phyloP scores from a whole-genome alignment of 2,888 invertebrate genomes.

The Panopea generosa region DNA sequence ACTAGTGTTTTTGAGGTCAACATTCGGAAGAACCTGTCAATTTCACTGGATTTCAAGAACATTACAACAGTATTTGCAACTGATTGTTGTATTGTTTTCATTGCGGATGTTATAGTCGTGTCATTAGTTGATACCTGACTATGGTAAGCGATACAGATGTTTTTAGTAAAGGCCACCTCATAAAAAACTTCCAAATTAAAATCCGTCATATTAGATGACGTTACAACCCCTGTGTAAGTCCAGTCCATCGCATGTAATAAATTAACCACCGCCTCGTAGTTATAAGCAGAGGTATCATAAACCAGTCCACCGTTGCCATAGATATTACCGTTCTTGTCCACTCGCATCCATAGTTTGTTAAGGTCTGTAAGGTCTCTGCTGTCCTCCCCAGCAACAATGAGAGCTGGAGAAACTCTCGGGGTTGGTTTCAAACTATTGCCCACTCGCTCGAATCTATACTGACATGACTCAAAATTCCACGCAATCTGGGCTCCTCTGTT shows the following conservation, averaged over 20 bases:
- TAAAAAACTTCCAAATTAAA: constrained; percentile 47
- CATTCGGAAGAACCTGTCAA: constrained; percentile 50
- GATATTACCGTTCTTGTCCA: constrained; percentile 38
- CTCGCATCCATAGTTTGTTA: constrained; percentile 42
- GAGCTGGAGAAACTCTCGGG: constrained; percentile 63
- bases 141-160: constrained; percentile 62
- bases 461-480: constrained; percentile 74
- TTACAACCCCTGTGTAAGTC: constrained; percentile 67
- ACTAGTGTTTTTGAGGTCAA: constrained; percentile 38
- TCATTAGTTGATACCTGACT: constrained; percentile 11
- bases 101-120: background rate
- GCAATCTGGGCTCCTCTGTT: constrained; percentile 59
- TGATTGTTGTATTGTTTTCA: constrained; percentile 18
- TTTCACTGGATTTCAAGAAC: constrained; percentile 45
- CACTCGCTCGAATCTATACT: constrained; percentile 30
- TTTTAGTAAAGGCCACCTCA: constrained; percentile 44
- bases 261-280: constrained; percentile 56
- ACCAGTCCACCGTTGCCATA: constrained; percentile 9
- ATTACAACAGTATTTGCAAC: constrained; percentile 48
- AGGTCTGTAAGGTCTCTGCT: constrained; percentile 8
- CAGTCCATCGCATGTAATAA: constrained; percentile 63
- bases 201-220: constrained; percentile 49
- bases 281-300: constrained; percentile 31
- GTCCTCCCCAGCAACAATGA: constrained; percentile 42
- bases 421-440: constrained; percentile 21